phyloP scores from a whole-genome alignment of 2,888 invertebrate species.

The Frankliniella fusca region DNA sequence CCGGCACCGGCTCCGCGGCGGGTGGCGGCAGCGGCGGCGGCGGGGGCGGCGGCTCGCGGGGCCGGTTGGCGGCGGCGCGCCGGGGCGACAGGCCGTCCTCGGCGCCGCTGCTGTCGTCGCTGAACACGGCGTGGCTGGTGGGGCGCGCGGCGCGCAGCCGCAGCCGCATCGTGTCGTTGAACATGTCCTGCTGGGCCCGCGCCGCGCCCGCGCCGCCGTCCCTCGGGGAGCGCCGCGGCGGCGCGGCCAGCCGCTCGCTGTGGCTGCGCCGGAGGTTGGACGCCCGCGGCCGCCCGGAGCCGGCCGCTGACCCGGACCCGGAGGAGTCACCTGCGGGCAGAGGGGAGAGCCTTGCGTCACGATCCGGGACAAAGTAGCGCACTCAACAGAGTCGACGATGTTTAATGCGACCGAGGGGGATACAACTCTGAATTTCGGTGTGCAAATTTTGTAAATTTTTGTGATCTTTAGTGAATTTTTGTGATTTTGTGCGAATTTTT shows the following conservation, averaged over 20 bases:
- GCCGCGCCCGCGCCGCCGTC: slow-evolving; percentile 48
- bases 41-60: slow-evolving; percentile 33
- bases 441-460: no score
- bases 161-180: slow-evolving; percentile 80
- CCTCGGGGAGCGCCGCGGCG: slow-evolving; percentile 33
- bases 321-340: slow-evolving; percentile 29
- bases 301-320: slow-evolving; percentile 13
- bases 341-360: neutral
- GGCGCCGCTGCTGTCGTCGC: slow-evolving; percentile 29
- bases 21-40: slow-evolving; percentile 38
- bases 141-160: slow-evolving; percentile 51
- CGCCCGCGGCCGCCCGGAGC: slow-evolving; percentile 28
- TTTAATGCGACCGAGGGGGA: no score
- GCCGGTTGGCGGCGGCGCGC: slow-evolving; percentile 15
- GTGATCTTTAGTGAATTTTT: no score
- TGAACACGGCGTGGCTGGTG: slow-evolving; percentile 28
- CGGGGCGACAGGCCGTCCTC: slow-evolving; percentile 31
- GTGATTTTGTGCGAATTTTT: no score
- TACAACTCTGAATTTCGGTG: no score
- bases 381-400: no score
- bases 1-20: slow-evolving; percentile 32
- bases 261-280: slow-evolving; percentile 45
- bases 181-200: slow-evolving; percentile 50
- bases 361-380: no score
- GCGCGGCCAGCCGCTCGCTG: slow-evolving; percentile 44